phyloP scores from a whole-genome alignment of 1,140 invertebrate genomes.

The Tetramorium alpestre region DNA sequence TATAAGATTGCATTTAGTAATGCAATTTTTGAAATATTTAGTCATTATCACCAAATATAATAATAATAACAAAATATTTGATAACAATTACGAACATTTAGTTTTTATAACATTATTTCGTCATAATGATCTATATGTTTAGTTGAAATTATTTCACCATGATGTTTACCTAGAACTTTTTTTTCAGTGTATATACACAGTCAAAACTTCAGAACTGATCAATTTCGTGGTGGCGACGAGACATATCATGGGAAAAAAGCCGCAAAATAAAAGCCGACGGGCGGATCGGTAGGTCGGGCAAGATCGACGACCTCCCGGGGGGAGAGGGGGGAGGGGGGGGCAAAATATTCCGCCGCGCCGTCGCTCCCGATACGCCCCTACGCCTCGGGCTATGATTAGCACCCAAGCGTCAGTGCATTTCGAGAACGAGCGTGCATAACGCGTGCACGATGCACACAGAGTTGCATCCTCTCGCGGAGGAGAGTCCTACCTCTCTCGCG shows the following conservation, averaged over 20 bases:
- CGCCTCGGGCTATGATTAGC: conserved; percentile 51
- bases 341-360: conserved; percentile 45
- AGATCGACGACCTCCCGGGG: conserved; percentile 43
- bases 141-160: too few species aligned
- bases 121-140: too few species aligned
- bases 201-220: neutral
- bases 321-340: too few species aligned
- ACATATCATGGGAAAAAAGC: neutral
- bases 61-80: too few species aligned
- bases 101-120: too few species aligned
- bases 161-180: neutral
- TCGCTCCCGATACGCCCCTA: conserved; percentile 61
- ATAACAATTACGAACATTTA: too few species aligned
- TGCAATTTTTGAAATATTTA: too few species aligned
- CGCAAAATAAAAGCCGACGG: neutral
- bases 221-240: neutral
- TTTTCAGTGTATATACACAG: too few species aligned
- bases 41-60: too few species aligned
- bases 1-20: too few species aligned
- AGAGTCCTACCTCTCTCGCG: conserved; percentile 3
- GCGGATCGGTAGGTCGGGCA: conserved; percentile 32
- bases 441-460: conserved; percentile 32
- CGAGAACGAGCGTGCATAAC: conserved; percentile 58
- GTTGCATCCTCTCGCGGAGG: conserved; percentile 28
- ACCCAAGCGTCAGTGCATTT: conserved; percentile 58